phyloP scores from a whole-genome alignment of 2,888 invertebrate species.

The Uloborus plumipes region DNA sequence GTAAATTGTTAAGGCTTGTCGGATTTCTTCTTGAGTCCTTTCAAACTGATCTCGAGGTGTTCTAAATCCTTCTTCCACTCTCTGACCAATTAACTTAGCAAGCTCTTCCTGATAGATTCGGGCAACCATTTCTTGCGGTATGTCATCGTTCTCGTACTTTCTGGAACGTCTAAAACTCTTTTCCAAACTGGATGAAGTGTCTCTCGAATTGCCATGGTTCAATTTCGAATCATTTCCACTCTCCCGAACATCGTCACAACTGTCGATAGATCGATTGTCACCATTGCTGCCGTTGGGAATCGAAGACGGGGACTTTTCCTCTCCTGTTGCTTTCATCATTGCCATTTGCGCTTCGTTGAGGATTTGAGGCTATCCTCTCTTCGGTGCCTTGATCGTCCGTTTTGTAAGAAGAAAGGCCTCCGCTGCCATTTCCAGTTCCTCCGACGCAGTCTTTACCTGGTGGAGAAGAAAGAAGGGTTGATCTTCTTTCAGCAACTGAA shows the following conservation, averaged over 20 bases:
- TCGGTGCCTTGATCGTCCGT: conserved; percentile 82
- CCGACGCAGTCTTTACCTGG: conserved; percentile 80
- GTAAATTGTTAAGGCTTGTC: conserved; percentile 90
- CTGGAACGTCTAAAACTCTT: conserved; percentile 77
- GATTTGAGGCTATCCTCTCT: conserved; percentile 92
- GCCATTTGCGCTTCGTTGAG: conserved; percentile 92
- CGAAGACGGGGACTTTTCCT: conserved; percentile 69
- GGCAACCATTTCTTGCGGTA: conserved; percentile 95
- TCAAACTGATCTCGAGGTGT: conserved; percentile 68
- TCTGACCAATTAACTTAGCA: conserved; percentile 85
- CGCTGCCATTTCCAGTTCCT: conserved; percentile 65
- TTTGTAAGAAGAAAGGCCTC: conserved; percentile 76
- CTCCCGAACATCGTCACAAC: conserved; percentile 54
- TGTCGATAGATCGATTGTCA: conserved; percentile 68
- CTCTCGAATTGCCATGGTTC: conserved; percentile 42
- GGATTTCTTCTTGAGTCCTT: conserved; percentile 84
- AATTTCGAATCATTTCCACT: conserved; percentile 34
- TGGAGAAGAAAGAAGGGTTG: conserved; percentile 73
- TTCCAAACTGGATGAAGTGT: conserved; percentile 27
- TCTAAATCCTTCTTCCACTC: conserved; percentile 67
- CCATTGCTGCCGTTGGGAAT: conserved; percentile 62
- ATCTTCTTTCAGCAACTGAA: conserved; percentile 62
- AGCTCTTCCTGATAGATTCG: conserved; percentile 95
- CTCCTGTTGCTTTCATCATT: conserved; percentile 75
- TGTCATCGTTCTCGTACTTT: conserved; percentile 92